A percentile compares a stretch with the other conserved stretches of the same genome.
phyloP scores from a whole-genome alignment of 2,113 vertebrate species.

The Leucosticte australis region DNA sequence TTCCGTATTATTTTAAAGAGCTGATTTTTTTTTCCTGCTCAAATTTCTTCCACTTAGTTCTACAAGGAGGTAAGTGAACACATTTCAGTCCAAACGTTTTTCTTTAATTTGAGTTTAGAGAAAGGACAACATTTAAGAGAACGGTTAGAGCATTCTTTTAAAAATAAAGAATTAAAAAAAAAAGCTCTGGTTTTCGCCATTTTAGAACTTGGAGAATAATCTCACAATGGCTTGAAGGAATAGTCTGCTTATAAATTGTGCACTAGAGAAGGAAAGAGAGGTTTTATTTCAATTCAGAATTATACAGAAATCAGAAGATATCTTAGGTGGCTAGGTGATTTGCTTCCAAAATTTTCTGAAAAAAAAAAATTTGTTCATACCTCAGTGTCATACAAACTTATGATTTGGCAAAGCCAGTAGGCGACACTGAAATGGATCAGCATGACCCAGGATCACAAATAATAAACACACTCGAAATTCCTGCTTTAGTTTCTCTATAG shows the following conservation, averaged over 20 bases:
- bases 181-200: not conserved
- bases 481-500: conserved; percentile 45
- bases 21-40: not conserved
- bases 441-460: conserved; percentile 29
- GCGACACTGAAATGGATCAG: not conserved
- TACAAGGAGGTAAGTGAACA: not conserved
- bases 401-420: not conserved
- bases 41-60: not conserved
- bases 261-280: not conserved
- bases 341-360: not conserved
- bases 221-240: not conserved
- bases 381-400: not conserved
- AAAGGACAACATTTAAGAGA: not conserved
- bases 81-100: not conserved
- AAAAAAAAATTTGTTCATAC: not conserved
- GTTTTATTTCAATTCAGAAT: not conserved
- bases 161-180: not conserved
- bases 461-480: conserved; percentile 52
- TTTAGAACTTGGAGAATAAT: not conserved
- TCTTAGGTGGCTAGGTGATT: not conserved
- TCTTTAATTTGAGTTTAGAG: not conserved
- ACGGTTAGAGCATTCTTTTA: fast-evolving
- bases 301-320: not conserved
- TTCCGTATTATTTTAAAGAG: fast-evolving
- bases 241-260: not conserved